phyloP scores from a whole-genome alignment of 2,888 invertebrate genomes.

The Steinernema hermaphroditum region DNA sequence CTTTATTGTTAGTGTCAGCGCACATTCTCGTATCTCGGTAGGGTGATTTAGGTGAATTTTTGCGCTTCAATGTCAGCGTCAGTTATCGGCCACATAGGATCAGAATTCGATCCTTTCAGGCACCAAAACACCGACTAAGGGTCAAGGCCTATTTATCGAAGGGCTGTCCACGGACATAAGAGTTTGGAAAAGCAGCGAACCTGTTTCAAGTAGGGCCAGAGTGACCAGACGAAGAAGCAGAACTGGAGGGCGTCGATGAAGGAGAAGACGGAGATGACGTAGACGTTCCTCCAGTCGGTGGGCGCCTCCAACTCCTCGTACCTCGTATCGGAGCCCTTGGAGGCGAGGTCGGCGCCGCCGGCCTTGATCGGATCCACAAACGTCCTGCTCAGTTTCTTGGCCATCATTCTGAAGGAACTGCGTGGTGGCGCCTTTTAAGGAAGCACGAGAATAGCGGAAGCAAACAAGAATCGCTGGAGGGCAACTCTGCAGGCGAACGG shows the following conservation, averaged over 20 bases:
- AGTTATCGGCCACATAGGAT: too few species aligned
- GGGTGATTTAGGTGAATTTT: too few species aligned
- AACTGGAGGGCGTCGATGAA: constrained; percentile 50
- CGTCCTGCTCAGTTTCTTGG: constrained; percentile 15
- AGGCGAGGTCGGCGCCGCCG: constrained; percentile 13
- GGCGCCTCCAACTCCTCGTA: constrained; percentile 16
- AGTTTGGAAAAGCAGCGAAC: too few species aligned
- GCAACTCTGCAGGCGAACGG: constrained; percentile 20
- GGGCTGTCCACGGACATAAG: too few species aligned
- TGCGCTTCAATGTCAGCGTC: too few species aligned
- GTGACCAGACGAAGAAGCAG: constrained; percentile 49
- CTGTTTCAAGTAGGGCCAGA: constrained; percentile 49
- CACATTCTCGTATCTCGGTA: too few species aligned
- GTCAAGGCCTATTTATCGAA: too few species aligned
- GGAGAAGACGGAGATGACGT: constrained; percentile 42
- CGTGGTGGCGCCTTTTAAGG: background rate
- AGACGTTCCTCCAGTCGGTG: constrained; percentile 43
- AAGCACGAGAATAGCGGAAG: background rate
- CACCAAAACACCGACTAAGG: too few species aligned
- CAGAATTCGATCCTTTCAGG: too few species aligned
- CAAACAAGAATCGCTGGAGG: constrained; percentile 19
- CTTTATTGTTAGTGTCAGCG: too few species aligned
- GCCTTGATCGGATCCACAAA: constrained; percentile 24
- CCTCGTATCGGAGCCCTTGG: background rate
- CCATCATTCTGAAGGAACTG: background rate